Percentiles rank a stretch among this genome's conserved stretches.
These are phyloP conservation scores for Nymphalis polychloros DNA, from an alignment of 2,888 invertebrate species.

Conservation along the genomic window DNA sequence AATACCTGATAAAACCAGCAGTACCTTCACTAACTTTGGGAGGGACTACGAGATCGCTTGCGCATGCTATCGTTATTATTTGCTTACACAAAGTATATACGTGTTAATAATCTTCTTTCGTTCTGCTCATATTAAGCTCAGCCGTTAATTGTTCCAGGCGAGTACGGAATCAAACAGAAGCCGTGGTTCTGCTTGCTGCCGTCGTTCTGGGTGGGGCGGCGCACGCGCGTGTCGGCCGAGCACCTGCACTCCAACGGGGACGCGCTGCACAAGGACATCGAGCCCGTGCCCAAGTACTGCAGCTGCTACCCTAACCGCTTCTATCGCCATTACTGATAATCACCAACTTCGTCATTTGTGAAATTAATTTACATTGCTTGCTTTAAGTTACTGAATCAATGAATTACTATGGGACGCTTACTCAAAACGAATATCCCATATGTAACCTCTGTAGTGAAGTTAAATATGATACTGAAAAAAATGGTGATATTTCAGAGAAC, in stretches of 20 bases:
- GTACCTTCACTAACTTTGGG: no score
- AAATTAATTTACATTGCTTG: no score
- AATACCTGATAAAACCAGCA: no score
- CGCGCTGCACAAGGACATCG: conserved; percentile 84
- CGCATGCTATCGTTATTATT: no score
- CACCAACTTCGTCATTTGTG: neutral
- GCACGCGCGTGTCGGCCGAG: conserved; percentile 68
- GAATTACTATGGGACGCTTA: no score
- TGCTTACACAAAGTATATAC: no score
- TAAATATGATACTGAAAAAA: neutral
- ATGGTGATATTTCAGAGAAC: conserved; percentile 69
- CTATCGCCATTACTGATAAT: neutral
- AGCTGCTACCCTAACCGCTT: neutral
- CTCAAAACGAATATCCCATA: no score
- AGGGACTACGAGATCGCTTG: no score
- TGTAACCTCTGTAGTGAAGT: no score
- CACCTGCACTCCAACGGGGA: conserved; percentile 76
- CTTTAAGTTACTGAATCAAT: no score
- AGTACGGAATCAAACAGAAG: conserved; percentile 88
- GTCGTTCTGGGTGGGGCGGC: conserved; percentile 85
- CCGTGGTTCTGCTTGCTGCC: conserved; percentile 88
- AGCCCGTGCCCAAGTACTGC: conserved; percentile 84
- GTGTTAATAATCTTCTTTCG: no score
- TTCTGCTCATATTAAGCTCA: no score
- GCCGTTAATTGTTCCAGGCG: conserved; percentile 73